Evolutionary conservation across 2,888 invertebrate species (phyloP), one percentile per base, ranked within the genome.

Genomic region (Rotaria magnacalcarata): DNA sequence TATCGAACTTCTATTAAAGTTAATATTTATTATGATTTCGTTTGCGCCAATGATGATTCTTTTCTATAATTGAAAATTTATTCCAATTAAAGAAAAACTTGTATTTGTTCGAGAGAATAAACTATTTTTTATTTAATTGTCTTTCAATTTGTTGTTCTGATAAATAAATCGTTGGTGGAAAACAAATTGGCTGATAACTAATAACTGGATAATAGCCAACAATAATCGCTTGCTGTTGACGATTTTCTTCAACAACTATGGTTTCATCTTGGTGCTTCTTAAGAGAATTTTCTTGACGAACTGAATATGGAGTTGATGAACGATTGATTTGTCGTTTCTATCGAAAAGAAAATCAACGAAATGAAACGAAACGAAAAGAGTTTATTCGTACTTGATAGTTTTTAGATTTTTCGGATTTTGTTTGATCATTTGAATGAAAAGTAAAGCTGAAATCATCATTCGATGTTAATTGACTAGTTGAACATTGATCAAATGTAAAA

Each of bases 151-250:
- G 60, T 60, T 60, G n/a, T 27, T 60, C 27, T 24, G 67, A 67
- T 34, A 67, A 11, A 67, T 34, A 67, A 67, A 67, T 67, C 4
- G 67, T 19, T 34, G 67, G 34, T 67, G 67, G 67, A 34, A 67
- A 14, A 27, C 34, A 27, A 34, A 67, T 27, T 34, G 34, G 67
- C 16, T 67, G 34, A 67, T 67, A 67, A 1, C 14, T 67, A 5
- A 67, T 16, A 27, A 67, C 67, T 34, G 67, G 67, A 67, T 67
- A 67, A 67, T 60, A 60, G n/a, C 60, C 60, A n/a, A 60, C 27
- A 8, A 60, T 60, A 27, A 60, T 14, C 6, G 60, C 14, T 27
- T 60, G 27, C 11, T 14, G 60, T 8, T 14, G 14, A 60, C 14
- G 27, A 8, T 14, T 67, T 67, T 67, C 34, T 34, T 67, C 14